A percentile compares a stretch with the other conserved stretches of the same genome.
Conservation (phyloP, 2,797 vertebrate species). For the Tokudaia muenninki region DNA sequence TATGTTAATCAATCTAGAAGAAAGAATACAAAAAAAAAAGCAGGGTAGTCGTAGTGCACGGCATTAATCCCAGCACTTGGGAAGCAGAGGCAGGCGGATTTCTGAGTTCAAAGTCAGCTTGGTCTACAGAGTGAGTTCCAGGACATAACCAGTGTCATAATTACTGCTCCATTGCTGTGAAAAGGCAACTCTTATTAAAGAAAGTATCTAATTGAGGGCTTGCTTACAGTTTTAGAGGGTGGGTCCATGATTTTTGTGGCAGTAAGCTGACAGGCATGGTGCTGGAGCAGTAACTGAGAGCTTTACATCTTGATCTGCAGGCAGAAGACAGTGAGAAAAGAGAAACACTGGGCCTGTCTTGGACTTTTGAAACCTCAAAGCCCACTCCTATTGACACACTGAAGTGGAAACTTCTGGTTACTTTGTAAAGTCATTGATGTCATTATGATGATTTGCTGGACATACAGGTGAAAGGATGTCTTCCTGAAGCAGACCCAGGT, state of each 20-base stretch:
- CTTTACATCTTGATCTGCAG: background rate
- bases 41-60: no score
- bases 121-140: no score
- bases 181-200: background rate
- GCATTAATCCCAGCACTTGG: no score
- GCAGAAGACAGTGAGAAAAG: background rate
- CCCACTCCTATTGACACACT: background rate
- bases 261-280: background rate
- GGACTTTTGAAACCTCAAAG: background rate
- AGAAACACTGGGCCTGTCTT: background rate
- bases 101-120: no score
- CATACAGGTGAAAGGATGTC: background rate
- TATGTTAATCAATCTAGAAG: background rate
- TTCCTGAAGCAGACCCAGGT: no score
- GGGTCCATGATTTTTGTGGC: background rate
- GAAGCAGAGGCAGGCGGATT: no score
- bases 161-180: background rate
- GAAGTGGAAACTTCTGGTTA: background rate
- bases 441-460: background rate
- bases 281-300: background rate
- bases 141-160: background rate
- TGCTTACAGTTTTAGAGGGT: background rate
- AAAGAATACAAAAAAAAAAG: background rate
- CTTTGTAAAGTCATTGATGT: background rate
- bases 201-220: background rate